Conservation (phyloP, 2,113 vertebrate genomes). For the Stigmatopora nigra region DNA sequence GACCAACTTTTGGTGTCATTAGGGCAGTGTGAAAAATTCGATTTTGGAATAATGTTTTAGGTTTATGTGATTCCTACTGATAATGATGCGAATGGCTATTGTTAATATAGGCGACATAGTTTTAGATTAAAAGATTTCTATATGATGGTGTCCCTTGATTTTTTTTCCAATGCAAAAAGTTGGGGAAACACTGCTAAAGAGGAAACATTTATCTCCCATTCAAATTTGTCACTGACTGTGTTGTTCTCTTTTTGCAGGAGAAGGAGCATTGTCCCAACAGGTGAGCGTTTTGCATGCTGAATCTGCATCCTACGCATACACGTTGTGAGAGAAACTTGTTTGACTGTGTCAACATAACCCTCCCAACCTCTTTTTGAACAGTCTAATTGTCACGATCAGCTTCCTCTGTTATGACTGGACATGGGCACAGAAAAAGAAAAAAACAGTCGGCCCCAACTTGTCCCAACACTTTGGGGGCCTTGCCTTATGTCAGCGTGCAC, state of each 20-base stretch:
- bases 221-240: neutral
- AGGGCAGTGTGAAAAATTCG: too few relatives aligned
- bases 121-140: too few relatives aligned
- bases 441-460: slow-evolving; percentile 12
- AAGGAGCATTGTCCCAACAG: slow-evolving; percentile 47
- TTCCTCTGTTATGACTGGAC: neutral
- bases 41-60: too few relatives aligned
- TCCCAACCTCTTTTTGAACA: neutral
- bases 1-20: too few relatives aligned
- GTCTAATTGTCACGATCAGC: slow-evolving; percentile 9
- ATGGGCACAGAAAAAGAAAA: neutral
- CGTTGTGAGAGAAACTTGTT: slow-evolving; percentile 27
- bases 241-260: slow-evolving; percentile 54
- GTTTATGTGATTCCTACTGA: too few relatives aligned
- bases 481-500: neutral
- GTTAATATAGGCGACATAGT: too few relatives aligned
- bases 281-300: slow-evolving; percentile 60
- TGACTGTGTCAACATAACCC: slow-evolving; percentile 19
- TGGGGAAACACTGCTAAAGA: too few relatives aligned
- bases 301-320: neutral
- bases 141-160: too few relatives aligned
- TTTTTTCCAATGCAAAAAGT: too few relatives aligned
- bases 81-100: too few relatives aligned
- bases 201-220: neutral
- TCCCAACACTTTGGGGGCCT: neutral